Percentiles rank a stretch among this genome's conserved stretches.
These are phyloP conservation scores for Phytoseiulus persimilis DNA, from an alignment of 2,888 invertebrate genomes.

Conservation along the genomic window DNA sequence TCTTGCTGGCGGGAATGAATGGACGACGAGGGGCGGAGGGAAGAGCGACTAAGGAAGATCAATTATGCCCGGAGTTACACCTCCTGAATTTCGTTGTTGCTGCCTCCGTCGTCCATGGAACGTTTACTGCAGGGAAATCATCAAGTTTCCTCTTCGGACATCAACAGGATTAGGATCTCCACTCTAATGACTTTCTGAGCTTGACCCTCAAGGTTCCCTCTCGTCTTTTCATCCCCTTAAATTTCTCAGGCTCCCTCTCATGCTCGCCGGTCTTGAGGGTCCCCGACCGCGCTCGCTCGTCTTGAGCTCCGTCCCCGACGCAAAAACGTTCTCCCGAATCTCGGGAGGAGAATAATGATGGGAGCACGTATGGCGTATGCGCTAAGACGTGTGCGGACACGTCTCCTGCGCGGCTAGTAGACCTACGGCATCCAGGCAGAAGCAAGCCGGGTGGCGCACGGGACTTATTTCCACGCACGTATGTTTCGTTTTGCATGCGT, in stretches of 20 bases:
- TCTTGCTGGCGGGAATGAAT: background rate
- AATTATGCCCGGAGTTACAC: background rate
- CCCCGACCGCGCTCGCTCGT: background rate
- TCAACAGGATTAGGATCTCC: conserved; percentile 5
- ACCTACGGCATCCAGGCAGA: background rate
- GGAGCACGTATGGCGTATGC: background rate
- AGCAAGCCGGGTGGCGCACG: background rate
- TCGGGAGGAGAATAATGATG: background rate
- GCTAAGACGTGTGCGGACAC: background rate
- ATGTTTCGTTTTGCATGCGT: background rate
- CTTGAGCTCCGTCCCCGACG: background rate
- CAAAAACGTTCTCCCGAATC: background rate
- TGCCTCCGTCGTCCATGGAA: background rate
- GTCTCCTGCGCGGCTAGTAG: background rate
- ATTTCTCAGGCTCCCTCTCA: background rate
- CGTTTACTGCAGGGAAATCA: background rate
- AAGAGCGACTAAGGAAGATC: background rate
- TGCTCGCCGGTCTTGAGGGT: background rate
- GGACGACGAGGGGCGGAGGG: background rate
- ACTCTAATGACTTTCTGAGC: background rate
- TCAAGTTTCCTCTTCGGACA: background rate
- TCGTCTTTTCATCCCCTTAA: background rate
- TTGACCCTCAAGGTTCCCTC: background rate
- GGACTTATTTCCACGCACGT: background rate
- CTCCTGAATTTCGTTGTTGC: conserved; percentile 5